Evolutionary conservation across 2,797 vertebrate genomes (phyloP), one percentile per base, ranked within the genome.

Genomic region (Protonibea diacanthus): DNA sequence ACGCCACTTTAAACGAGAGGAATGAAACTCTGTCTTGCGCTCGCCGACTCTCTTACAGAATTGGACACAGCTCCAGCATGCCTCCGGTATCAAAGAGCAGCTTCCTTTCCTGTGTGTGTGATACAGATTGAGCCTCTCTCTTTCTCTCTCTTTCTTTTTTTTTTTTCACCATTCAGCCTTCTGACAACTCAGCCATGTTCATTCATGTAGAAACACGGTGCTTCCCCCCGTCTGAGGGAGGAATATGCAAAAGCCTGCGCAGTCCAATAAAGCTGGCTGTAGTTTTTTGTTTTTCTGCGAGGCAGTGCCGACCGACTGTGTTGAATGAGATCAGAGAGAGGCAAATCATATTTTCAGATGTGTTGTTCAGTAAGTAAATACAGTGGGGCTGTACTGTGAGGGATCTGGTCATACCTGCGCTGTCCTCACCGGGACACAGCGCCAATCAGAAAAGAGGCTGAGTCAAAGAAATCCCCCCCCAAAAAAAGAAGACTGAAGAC

Each of bases 151-250:
- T 33, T 2, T 33, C 1, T 33, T 33, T 9, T 38, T 38, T 33
- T 33, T 38, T 9, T 2, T 78, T 90, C 82, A 88, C 87, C 86
- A 74, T 83, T 81, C 91, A 88, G 89, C 92, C 90, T 92, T 91
- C 81, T 84, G 90, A 91, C 86, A 78, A 82, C 86, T 90, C 84
- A 85, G 89, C 91, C 88, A 83, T 88, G 92, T 91, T 86, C 85
- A 86, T 91, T 94, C 91, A 91, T 89, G 91, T 86, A 86, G 88
- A 92, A 90, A 93, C 90, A 89, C 49, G 89, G 90, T 81, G 89
- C 91, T 91, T 86, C 86, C 88, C 57, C 33, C 8, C 33, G 9
- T 38, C 85, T 79, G 89, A 88, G 87, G 33, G 82, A 80, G 78
- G 79, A 86, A 88, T 89, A 91, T 89, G 88, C 89, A 86, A 84